Evolutionary conservation across 2,888 invertebrate species (phyloP), one percentile per base, ranked within the genome.

Genomic region (Osedax frankpressi): DNA sequence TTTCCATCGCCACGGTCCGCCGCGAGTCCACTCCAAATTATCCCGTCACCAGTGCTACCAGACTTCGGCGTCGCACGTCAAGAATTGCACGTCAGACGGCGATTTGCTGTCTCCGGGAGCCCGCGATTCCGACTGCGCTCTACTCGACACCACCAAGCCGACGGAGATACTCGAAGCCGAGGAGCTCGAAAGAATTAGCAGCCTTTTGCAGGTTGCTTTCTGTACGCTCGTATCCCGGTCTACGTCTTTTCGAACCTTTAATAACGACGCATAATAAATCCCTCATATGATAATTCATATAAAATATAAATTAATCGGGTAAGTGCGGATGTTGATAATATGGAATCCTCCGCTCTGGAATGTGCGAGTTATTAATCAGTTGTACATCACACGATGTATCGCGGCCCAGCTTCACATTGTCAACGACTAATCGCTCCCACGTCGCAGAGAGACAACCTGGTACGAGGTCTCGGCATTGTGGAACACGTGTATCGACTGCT

Each of bases 91-190:
- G 6, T 44, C 44, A 19, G 29, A 30, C 14, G 70, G 24, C 19
- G 26, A 28, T 24, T 24, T 30, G 60, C 59, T 14, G 3, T 6
- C 44, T 11, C 44, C 44, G 6, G 6, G 11, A 6, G 19, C 44
- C 44, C 62, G 63, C 44, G 27, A 27, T n/a, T 26, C 28, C 25
- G 2, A 26, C 14, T 71, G 28, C n/a, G 81, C 81, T 73, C 79
- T 79, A 25, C 68, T 82, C 0, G 83, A 84, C 77, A 82, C 83
- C 11, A 76, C 76, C 27, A 80, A 80, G 74, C 83, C 84, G 1
- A 77, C 81, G 80, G 83, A 83, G 73, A 84, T 84, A 29, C 75
- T 81, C 30, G 83, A 84, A 70, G 82, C 82, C 29, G 84, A 84
- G 75, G 84, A 84, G 75, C 77, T 83, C 74, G 84, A 83, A 76